These are phyloP conservation scores for Caenorhabditis sp. DNA, from an alignment of 2,888 invertebrate genomes.

Conservation along the genomic window DNA sequence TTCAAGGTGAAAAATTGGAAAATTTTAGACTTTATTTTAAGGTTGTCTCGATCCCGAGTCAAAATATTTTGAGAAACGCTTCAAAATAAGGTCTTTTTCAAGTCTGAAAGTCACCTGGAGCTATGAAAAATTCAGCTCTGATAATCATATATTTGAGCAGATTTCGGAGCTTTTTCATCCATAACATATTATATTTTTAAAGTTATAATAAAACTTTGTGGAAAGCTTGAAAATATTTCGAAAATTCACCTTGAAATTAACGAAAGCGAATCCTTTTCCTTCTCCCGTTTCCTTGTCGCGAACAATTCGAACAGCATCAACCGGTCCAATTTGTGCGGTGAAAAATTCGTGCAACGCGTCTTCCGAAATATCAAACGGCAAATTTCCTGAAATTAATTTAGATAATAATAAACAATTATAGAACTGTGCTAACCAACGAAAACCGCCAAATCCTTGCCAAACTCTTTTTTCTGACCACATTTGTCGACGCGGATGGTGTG, in stretches of 20 bases:
- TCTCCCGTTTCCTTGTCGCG: conserved; percentile 39
- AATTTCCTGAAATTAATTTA: conserved; percentile 25
- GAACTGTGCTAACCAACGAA: conserved; percentile 29
- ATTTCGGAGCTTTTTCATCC: too few relatives aligned
- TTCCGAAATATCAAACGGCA: conserved; percentile 40
- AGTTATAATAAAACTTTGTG: too few relatives aligned
- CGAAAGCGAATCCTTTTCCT: conserved; percentile 53
- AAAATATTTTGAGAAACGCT: too few relatives aligned
- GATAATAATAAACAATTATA: neutral
- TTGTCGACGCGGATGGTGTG: conserved; percentile 45
- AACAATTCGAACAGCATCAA: conserved; percentile 39
- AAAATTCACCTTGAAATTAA: conserved; percentile 37
- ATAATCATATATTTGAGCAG: neutral
- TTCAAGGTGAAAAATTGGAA: neutral
- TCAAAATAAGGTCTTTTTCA: too few relatives aligned
- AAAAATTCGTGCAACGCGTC: conserved; percentile 35
- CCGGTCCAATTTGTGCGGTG: conserved; percentile 39
- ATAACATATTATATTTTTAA: too few relatives aligned
- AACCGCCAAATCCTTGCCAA: conserved; percentile 40
- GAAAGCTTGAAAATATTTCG: too few relatives aligned
- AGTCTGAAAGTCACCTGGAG: too few relatives aligned
- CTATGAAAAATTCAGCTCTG: too few relatives aligned
- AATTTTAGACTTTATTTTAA: conserved; percentile 2
- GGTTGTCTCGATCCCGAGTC: too few relatives aligned
- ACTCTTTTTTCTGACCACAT: conserved; percentile 35